Evolutionary conservation across 2,113 vertebrate species (phyloP), one percentile per base, ranked within the genome.

Genomic region (Erythrocercus mccallii): DNA sequence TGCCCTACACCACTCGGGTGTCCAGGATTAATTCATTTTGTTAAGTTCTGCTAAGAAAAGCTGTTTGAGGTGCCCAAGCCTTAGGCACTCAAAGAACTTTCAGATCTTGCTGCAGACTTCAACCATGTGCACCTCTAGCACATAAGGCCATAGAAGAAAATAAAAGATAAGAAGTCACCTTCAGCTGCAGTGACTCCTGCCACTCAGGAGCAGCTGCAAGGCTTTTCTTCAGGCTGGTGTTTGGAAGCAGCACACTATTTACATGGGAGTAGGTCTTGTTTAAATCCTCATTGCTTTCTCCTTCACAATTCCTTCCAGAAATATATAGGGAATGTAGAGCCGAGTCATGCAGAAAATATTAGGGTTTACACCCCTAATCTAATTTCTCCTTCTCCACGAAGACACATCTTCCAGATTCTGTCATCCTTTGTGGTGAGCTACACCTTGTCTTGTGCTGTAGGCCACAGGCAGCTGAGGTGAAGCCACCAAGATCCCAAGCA

Each of bases 151-250:
- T 21, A 12, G 31, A 76, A 54, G 31, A 68, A 62, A 54, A 56
- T 6, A 45, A 56, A 62, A 82, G 15, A 9, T n/a, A 45, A 69
- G 50, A 88, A 35, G 10, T 80, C 70, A 31, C 25, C 81, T 74
- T 70, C 35, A 38, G 79, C 45, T 93, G 74, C 60, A 62, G 45
- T 0, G 1, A n/a, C 54, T 88, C 72, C 68, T 80, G 62, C 23
- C 24, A 45, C 35, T 10, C 4, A 2, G 30, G 18, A 15, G 10
- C 44, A 89, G 44, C 72, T 89, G 72, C 60, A 45, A 92, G 73
- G 33, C 58, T 68, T 53, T 1, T 7, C 64, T 83, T 68, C 0
- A 0, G 61, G 62, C 48, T 65, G 28, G 17, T 1, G 2, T 28
- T 42, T 80, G 58, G 53, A 53, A 79, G 30, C 53, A 44, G 28